Percentiles rank a stretch among this genome's conserved stretches.
Conservation (phyloP, 2,797 vertebrate species). For the Cheirogaleus major region DNA sequence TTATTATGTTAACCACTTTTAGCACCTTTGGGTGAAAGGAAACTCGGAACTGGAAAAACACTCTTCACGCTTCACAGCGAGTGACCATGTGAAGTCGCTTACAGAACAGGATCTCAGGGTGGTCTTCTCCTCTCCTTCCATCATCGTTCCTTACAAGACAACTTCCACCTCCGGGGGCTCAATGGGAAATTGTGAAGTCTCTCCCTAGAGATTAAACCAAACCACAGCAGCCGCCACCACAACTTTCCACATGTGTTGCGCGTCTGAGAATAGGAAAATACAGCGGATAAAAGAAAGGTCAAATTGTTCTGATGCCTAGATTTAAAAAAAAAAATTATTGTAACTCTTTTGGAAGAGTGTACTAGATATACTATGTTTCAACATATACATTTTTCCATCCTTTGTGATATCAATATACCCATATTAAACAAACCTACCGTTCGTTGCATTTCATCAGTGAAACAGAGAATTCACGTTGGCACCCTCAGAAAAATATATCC, state of each 20-base stretch:
- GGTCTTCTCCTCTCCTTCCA: no score
- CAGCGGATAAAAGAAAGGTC: neutral
- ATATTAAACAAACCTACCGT: rapidly evolving
- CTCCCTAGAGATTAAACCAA: neutral
- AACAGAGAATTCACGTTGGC: rapidly evolving
- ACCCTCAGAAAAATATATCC: neutral
- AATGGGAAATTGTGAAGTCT: neutral
- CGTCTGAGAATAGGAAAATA: neutral
- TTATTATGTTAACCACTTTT: no score
- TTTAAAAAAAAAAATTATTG: neutral
- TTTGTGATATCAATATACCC: neutral
- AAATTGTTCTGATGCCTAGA: neutral
- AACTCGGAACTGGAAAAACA: neutral
- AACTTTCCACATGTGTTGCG: neutral
- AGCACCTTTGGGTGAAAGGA: neutral
- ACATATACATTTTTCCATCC: neutral
- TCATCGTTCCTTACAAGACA: neutral
- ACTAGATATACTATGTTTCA: neutral
- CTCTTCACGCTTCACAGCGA: no score
- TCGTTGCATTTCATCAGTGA: rapidly evolving
- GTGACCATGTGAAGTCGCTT: neutral
- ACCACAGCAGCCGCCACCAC: neutral
- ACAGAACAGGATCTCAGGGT: rapidly evolving
- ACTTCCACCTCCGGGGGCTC: neutral
- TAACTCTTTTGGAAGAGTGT: neutral